phyloP scores from a whole-genome alignment of 2,797 vertebrate genomes.

The Sarcoramphus papa region DNA sequence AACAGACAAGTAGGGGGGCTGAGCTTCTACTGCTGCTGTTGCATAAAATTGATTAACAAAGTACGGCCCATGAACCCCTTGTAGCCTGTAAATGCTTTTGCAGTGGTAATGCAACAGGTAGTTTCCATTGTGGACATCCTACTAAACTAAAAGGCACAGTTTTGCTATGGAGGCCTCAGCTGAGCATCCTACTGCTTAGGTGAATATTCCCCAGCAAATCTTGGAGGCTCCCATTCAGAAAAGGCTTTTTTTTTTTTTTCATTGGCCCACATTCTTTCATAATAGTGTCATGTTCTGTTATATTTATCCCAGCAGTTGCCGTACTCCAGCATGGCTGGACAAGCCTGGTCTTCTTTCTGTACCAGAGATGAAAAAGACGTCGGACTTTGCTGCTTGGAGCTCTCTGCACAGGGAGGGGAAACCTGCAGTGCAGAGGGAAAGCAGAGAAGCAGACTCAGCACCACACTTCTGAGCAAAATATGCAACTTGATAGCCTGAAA shows the following conservation, averaged over 20 bases:
- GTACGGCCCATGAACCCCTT: background rate
- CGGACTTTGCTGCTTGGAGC: background rate
- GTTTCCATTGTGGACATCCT: background rate
- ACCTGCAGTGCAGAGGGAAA: background rate
- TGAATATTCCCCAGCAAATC: background rate
- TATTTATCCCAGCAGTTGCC: background rate
- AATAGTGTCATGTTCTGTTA: background rate
- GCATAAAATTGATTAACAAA: background rate
- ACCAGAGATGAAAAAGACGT: background rate
- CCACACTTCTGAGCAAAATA: constrained; percentile 42
- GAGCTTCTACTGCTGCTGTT: background rate
- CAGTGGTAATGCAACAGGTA: background rate
- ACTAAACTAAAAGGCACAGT: background rate
- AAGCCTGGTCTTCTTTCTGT: background rate
- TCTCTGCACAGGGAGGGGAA: background rate
- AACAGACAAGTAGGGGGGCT: background rate
- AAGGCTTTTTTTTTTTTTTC: background rate
- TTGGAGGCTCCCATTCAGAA: background rate
- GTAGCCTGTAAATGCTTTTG: background rate
- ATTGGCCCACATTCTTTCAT: background rate
- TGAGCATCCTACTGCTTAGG: background rate
- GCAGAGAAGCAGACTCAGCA: constrained; percentile 29
- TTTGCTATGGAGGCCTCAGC: background rate
- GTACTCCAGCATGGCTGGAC: background rate
- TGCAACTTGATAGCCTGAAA: constrained; percentile 36